Percentiles rank a stretch among this genome's conserved stretches.
phyloP scores from a whole-genome alignment of 2,797 vertebrate genomes.

The Philypnodon macrostomus region DNA sequence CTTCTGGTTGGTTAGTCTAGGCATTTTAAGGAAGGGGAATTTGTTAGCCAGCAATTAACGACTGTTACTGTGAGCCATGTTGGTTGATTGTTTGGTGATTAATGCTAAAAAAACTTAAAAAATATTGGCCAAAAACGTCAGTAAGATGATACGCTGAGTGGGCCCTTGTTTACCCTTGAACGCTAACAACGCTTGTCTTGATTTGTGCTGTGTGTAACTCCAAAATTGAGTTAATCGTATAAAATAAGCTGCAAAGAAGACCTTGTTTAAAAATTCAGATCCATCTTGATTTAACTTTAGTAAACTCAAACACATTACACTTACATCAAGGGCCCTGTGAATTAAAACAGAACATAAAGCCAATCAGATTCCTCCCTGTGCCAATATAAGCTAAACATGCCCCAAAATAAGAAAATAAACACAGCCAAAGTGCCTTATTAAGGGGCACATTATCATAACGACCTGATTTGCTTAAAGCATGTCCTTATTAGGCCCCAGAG shows the following conservation, averaged over 20 bases:
- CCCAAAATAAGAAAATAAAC: conserved; percentile 74
- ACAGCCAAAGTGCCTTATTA: conserved; percentile 75
- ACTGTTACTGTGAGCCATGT: no score
- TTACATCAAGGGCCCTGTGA: conserved; percentile 52
- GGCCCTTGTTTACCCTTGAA: no score
- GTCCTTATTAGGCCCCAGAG: conserved; percentile 74
- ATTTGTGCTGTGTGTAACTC: conserved; percentile 11
- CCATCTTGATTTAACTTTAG: conserved; percentile 63
- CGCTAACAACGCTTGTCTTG: no score
- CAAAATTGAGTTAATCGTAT: conserved; percentile 41
- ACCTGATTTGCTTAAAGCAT: conserved; percentile 75
- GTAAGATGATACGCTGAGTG: no score
- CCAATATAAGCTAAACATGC: conserved; percentile 63
- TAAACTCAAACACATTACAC: conserved; percentile 71
- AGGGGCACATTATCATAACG: conserved; percentile 73
- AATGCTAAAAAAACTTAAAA: no score
- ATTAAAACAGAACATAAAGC: conserved; percentile 66
- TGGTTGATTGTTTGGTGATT: no score
- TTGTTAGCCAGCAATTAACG: no score
- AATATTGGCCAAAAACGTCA: no score
- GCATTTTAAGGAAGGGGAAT: no score
- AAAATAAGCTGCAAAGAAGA: conserved; percentile 52
- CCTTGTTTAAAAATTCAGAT: conserved; percentile 72
- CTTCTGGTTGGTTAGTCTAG: no score
- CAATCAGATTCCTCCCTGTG: conserved; percentile 58